These are phyloP conservation scores for Drosophila funebris DNA, from an alignment of 1,140 invertebrate species.

Conservation along the genomic window DNA sequence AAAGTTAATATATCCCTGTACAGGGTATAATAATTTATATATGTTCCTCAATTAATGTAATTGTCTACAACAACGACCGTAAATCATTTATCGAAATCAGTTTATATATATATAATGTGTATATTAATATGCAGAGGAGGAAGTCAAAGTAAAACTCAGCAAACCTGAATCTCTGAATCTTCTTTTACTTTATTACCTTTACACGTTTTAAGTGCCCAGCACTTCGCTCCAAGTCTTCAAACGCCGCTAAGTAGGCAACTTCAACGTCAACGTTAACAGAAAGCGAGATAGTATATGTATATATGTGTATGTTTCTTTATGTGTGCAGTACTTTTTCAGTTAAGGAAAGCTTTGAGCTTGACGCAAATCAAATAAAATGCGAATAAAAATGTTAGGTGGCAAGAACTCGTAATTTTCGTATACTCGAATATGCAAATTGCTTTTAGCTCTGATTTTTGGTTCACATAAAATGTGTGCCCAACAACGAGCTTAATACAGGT, in stretches of 20 bases:
- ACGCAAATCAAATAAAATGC: constrained; percentile 69
- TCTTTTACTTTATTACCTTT: constrained; percentile 59
- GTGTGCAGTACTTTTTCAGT: neutral
- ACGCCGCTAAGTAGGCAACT: constrained; percentile 42
- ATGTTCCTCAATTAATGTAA: too few relatives aligned
- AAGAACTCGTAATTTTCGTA: constrained; percentile 46
- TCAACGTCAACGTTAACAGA: neutral
- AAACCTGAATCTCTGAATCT: constrained; percentile 20
- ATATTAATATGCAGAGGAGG: neutral
- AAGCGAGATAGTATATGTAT: neutral
- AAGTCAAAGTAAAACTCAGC: constrained; percentile 5
- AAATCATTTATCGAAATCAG: too few relatives aligned
- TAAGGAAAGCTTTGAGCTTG: constrained; percentile 30
- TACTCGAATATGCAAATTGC: constrained; percentile 59
- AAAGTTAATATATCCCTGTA: too few relatives aligned
- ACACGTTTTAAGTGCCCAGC: constrained; percentile 49
- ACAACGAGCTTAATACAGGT: constrained; percentile 14
- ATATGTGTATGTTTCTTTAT: neutral
- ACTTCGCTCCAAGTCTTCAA: constrained; percentile 9
- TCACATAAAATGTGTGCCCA: constrained; percentile 16
- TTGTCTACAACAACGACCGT: too few relatives aligned
- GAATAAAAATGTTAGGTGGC: constrained; percentile 64
- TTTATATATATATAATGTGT: neutral
- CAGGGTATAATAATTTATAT: too few relatives aligned
- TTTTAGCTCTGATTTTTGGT: constrained; percentile 50